Percentiles rank a stretch among this genome's conserved stretches.
Evolutionary conservation across 2,797 vertebrate species (phyloP).

Genomic region (Mionectes olivaceus): DNA sequence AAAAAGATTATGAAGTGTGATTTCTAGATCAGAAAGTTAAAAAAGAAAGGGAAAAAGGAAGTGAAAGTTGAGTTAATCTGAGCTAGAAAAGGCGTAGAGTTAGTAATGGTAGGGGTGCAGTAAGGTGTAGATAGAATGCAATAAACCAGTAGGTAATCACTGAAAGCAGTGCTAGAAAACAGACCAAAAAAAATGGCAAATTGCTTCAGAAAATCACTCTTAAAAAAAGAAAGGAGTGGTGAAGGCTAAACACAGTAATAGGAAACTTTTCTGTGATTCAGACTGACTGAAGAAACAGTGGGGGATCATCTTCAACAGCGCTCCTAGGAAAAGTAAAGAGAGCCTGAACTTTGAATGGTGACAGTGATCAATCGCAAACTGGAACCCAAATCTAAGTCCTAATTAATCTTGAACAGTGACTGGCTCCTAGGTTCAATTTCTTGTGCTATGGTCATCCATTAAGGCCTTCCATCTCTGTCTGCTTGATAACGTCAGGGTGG

Average conservation of each 20-base stretch:
- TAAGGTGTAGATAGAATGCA: not conserved
- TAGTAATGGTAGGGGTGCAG: not conserved
- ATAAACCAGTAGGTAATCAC: not conserved
- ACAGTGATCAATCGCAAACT: not conserved
- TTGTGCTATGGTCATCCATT: not conserved
- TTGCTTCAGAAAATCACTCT: not conserved
- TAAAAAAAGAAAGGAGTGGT: not conserved
- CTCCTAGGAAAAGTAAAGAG: not conserved
- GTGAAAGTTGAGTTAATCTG: not conserved
- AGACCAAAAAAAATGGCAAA: not conserved
- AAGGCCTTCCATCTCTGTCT: not conserved
- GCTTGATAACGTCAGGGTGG: not conserved
- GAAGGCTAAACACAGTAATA: not conserved
- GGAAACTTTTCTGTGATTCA: not conserved
- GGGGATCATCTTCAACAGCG: not conserved
- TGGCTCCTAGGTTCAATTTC: not conserved
- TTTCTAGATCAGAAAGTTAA: not conserved
- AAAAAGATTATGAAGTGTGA: not conserved
- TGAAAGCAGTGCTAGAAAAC: not conserved
- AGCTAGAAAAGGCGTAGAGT: not conserved
- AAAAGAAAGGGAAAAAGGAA: not conserved
- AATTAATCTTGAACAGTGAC: not conserved
- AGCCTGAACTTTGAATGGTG: not conserved
- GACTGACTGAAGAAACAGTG: not conserved
- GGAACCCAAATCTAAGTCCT: not conserved